Evolutionary conservation across 2,113 vertebrate species (phyloP), one percentile per base, ranked within the genome.

Genomic region (Cebidichthys violaceus): DNA sequence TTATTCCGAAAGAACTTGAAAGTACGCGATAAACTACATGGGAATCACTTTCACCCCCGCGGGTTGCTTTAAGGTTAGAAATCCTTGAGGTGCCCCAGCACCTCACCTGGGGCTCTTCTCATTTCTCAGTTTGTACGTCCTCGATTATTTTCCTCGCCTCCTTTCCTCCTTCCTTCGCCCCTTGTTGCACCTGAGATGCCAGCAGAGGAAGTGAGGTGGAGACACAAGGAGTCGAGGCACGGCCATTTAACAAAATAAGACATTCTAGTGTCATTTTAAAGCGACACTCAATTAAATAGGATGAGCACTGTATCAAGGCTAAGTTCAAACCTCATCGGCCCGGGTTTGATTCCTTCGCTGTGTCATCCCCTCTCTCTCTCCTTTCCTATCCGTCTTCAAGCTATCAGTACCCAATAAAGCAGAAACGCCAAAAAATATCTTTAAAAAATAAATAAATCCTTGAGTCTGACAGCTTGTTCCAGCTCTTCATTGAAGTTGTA

Each of bases 401-500:
- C 54, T 55, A 55, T 24, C n/a, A 29, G 27, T 15, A 59, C 14
- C 14, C 55, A 29, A 59, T 59, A 13, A 59, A 29, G 14, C 55
- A 29, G 27, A 17, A 31, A 60, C 31, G 14, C 27, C 15, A 31
- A 60, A 60, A 31, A 31, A 60, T 15, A 31, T 31, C 57, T 60
- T 60, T 7, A 31, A 65, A 14, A 59, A 59, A 20, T 20, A 47
- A 57, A 27, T 11, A 11, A 29, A 43, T 43, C 8, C 35, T 31
- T 39, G 20, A 43, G 43, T 70, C 57, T 55, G 60, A 57, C 69
- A 72, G 60, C 47, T 65, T n/a, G n/a, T 54, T 79, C 68, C 57
- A 62, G 33, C 45, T 54, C 77, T 68, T 47, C 24, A 43, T 18
- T 55, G 45, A 79, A 71, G 59, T 43, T 55, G 62, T 41, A 55